Percentiles rank a stretch among this genome's conserved stretches.
Conservation (phyloP, 2,113 vertebrate species). For the Thomomys bottae region DNA sequence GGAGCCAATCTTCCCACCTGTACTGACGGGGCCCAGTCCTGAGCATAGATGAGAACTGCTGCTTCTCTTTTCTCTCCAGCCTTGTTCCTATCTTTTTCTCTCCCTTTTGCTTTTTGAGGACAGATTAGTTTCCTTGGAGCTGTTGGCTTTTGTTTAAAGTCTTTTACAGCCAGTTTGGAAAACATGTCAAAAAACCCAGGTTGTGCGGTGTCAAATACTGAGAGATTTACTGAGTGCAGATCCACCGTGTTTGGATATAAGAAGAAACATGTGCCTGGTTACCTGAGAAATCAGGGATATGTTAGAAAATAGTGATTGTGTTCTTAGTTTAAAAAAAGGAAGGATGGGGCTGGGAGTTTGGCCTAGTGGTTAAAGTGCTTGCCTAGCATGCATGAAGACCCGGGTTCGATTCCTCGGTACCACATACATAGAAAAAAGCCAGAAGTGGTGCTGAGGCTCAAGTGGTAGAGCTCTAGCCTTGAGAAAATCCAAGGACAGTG, state of each 20-base stretch:
- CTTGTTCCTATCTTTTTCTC: not conserved
- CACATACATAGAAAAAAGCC: no score
- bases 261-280: not conserved
- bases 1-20: not conserved
- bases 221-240: not conserved
- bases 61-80: not conserved
- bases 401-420: no score
- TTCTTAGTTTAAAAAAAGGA: not conserved
- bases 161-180: not conserved
- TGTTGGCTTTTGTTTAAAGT: slow-evolving; percentile 16
- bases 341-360: no score
- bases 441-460: no score
- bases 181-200: not conserved
- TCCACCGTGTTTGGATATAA: not conserved
- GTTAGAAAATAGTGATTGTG: not conserved
- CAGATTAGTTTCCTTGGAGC: not conserved
- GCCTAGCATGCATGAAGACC: no score
- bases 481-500: no score
- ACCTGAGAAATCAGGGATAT: not conserved
- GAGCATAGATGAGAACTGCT: not conserved
- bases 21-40: no score
- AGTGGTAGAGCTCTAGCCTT: no score
- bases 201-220: not conserved
- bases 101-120: not conserved
- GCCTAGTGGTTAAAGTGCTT: no score